Conservation (phyloP, 37 sponge, comb jelly and placozoan genomes). For the Mnemiopsis leidyi region DNA sequence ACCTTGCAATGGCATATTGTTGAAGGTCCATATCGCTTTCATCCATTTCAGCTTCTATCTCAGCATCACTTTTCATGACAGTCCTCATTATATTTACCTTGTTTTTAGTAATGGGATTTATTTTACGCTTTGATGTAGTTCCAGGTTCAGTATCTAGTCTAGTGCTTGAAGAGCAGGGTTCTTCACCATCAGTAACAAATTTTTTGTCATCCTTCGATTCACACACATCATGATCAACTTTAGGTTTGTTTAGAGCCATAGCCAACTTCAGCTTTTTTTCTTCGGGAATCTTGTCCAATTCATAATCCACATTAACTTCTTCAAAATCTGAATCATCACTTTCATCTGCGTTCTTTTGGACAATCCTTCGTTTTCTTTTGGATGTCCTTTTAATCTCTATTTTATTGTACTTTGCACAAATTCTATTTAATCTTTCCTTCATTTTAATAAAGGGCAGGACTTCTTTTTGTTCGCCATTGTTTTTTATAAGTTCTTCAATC, state of each 20-base stretch:
- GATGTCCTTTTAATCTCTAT: neutral
- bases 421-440: neutral
- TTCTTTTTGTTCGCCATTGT: slow-evolving; percentile 39
- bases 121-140: neutral
- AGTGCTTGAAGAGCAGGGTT: neutral
- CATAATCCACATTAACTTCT: slow-evolving; percentile 41
- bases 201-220: neutral
- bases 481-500: slow-evolving; percentile 18
- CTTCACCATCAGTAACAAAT: neutral
- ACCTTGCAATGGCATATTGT: neutral
- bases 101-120: neutral
- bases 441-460: slow-evolving; percentile 16
- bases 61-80: neutral
- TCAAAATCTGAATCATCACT: slow-evolving; percentile 36
- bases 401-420: neutral
- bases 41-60: neutral
- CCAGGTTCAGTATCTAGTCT: neutral
- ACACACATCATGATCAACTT: neutral
- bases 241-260: neutral
- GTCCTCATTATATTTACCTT: neutral
- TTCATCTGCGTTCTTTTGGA: neutral
- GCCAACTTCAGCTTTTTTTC: neutral
- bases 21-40: slow-evolving; percentile 13
- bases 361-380: slow-evolving; percentile 41
- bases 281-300: slow-evolving; percentile 10